Evolutionary conservation across 2,888 invertebrate species (phyloP), one percentile per base, ranked within the genome.

Genomic region (Orthonychiurus folsomi): DNA sequence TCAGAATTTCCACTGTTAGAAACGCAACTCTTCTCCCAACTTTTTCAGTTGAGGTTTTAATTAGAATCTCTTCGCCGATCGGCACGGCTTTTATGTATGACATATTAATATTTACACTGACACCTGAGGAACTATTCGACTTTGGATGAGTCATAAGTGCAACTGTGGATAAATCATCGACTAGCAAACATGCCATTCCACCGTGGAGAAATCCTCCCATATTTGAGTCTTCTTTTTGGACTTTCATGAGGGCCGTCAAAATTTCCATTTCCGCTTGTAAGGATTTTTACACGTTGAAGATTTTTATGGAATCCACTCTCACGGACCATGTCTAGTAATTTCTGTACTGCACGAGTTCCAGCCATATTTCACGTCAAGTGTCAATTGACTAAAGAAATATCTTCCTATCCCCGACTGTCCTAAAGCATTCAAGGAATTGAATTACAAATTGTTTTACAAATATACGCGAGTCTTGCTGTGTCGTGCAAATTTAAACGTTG

Each of bases 61-160:
- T 84, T 66, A 86, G 79, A 54, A 95, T 80, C 56, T 84, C 83
- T 69, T 93, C 90, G 1, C 93, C 93, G 70, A 85, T 81, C 70
- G 80, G 81, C 0, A 89, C 93, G 26, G 86, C 84, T 74, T 84
- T 85, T 73, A 91, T 75, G 75, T 87, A 91, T 89, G 85, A 83
- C 1, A 94, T 81, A 77, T 86, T 86, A 28, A 95, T 78, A 75
- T 92, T 88, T 24, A 93, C 85, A 9, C 90, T 89, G 0, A 91
- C 88, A 23, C 92, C 91, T 58, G 87, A 73, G 56, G 80, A 80
- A 2, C 81, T 80, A 59, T n/a, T n/a, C n/a, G 79, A 76, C 26
- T 79, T 78, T n/a, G 80, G 82, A 72, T 84, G 81, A 0, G 88
- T 84, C 75, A 87, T 82, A 1, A 93, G 76, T 0, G 90, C 93